Evolutionary conservation across 2,113 vertebrate species (phyloP).

Genomic region (Odontesthes bonariensis): DNA sequence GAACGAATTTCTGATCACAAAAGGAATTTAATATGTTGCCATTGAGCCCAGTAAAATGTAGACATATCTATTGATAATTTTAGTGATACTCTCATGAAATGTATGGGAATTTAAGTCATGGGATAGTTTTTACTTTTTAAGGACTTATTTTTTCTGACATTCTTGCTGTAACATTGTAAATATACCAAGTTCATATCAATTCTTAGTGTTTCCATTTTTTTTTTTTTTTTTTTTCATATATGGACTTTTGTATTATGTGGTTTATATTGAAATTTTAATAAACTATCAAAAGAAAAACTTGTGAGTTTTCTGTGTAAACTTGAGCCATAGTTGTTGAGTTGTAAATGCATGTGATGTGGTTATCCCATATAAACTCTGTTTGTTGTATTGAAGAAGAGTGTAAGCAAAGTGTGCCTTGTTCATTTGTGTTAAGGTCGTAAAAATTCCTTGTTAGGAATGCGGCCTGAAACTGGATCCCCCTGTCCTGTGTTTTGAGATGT

Average conservation of each 20-base stretch:
- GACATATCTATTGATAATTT: not conserved
- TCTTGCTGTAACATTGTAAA: not conserved
- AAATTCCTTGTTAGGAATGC: too few species aligned
- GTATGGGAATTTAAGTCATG: not conserved
- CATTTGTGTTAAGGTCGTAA: too few species aligned
- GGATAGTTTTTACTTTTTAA: not conserved
- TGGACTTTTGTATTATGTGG: conserved; percentile 1
- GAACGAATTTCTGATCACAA: not conserved
- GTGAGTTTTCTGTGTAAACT: not conserved
- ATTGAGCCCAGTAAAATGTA: not conserved
- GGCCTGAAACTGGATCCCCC: too few species aligned
- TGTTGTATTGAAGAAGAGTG: too few species aligned
- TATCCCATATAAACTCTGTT: too few species aligned
- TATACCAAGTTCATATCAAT: not conserved
- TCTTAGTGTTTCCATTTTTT: not conserved
- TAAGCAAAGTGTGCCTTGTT: too few species aligned
- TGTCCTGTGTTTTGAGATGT: too few species aligned
- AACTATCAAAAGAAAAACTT: not conserved
- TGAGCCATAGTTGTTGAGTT: too few species aligned
- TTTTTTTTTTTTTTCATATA: not conserved
- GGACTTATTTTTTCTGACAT: not conserved
- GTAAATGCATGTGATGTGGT: too few species aligned
- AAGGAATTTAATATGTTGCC: not conserved
- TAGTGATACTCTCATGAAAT: not conserved
- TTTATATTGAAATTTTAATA: conserved; percentile 40